Conservation (phyloP, 2,113 vertebrate genomes). For the Thryonomys swinderianus region DNA sequence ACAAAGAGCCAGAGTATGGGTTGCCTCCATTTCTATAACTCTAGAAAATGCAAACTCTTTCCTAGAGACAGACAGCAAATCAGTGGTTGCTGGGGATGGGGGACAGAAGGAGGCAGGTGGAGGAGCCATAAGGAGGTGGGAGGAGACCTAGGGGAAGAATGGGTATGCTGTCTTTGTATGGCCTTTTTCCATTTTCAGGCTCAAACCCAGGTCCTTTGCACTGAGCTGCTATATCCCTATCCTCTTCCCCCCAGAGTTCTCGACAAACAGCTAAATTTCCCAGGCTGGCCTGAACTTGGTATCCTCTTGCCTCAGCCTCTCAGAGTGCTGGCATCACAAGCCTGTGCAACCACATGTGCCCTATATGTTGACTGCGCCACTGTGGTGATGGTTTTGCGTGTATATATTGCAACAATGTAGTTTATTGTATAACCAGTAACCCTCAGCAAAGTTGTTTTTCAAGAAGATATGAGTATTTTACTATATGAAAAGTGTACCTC, state of each 20-base stretch:
- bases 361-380: not conserved
- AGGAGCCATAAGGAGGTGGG: not conserved
- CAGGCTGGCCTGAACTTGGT: not conserved
- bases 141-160: not conserved
- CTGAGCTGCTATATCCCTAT: not conserved
- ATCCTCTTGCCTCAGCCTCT: not conserved
- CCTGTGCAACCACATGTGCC: too few species aligned
- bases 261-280: not conserved
- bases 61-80: constrained; percentile 25
- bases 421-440: constrained; percentile 48
- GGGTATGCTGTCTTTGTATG: not conserved
- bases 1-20: not conserved
- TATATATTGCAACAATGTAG: constrained; percentile 15
- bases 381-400: not conserved
- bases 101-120: not conserved
- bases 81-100: not conserved
- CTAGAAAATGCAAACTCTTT: constrained; percentile 41
- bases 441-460: constrained; percentile 16
- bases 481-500: not conserved
- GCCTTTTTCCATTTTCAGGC: not conserved
- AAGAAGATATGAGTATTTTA: not conserved
- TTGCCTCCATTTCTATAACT: not conserved
- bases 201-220: not conserved
- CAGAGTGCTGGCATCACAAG: not conserved
- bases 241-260: not conserved